Evolutionary conservation across 2,888 invertebrate genomes (phyloP).

Genomic region (Arrhopalites spinosus): DNA sequence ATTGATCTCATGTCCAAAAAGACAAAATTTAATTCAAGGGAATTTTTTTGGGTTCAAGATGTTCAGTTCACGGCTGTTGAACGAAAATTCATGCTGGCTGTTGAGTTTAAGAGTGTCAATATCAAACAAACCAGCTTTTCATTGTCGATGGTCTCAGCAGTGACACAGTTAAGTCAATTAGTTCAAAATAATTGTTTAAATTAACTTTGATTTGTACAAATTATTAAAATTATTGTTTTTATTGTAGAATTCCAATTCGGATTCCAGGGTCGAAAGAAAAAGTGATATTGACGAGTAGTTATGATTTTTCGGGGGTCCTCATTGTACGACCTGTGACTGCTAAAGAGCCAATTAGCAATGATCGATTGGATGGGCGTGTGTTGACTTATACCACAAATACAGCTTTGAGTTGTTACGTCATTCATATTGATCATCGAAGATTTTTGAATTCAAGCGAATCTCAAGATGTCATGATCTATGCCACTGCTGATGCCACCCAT

Average conservation of each 20-base stretch:
- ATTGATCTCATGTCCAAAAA: not conserved
- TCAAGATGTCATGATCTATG: slow-evolving; percentile 40
- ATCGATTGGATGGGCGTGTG: not conserved
- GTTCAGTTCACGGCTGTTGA: slow-evolving; percentile 49
- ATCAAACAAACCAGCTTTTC: slow-evolving; percentile 16
- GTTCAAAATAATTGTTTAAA: too few relatives aligned
- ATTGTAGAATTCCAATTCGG: not conserved
- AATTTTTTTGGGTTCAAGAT: slow-evolving; percentile 31
- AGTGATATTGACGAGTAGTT: not conserved
- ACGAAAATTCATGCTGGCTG: slow-evolving; percentile 42
- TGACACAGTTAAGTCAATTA: not conserved
- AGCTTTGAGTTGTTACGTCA: slow-evolving; percentile 45
- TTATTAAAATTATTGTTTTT: too few relatives aligned
- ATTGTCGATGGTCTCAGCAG: slow-evolving; percentile 3
- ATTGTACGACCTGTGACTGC: slow-evolving; percentile 20
- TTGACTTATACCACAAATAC: slow-evolving; percentile 41
- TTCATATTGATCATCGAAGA: slow-evolving; percentile 31
- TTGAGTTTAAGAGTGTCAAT: slow-evolving; percentile 31
- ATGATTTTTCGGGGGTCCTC: slow-evolving; percentile 16
- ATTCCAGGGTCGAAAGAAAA: not conserved
- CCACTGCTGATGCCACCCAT: slow-evolving; percentile 44
- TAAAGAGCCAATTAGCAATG: not conserved
- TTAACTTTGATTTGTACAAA: too few relatives aligned
- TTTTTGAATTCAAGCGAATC: too few relatives aligned
- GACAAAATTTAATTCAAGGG: not conserved